Conservation (phyloP, 2,113 vertebrate species). For the Microcebus ravelobensis region DNA sequence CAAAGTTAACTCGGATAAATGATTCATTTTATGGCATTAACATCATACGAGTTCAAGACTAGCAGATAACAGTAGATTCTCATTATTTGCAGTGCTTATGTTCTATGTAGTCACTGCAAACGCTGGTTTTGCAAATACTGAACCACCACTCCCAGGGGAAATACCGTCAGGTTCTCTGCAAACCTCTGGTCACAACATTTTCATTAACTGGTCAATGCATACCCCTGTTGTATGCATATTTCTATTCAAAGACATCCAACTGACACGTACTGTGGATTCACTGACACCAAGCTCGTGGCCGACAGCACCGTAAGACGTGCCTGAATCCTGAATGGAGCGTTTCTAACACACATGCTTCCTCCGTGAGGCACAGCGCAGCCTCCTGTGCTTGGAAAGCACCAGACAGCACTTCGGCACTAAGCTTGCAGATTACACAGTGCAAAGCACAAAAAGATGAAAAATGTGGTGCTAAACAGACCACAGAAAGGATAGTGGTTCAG, state of each 20-base stretch:
- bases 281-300: not conserved
- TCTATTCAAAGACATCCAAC: not conserved
- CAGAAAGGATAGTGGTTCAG: not conserved
- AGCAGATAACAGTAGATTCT: not conserved
- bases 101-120: not conserved
- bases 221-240: not conserved
- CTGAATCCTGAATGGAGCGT: too few relatives aligned
- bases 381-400: not conserved
- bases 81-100: not conserved
- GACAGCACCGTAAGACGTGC: not conserved
- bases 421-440: not conserved
- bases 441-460: not conserved
- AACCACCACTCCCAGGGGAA: not conserved
- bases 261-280: rapidly evolving
- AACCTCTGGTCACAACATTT: not conserved
- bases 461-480: not conserved
- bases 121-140: rapidly evolving
- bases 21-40: not conserved
- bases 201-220: not conserved
- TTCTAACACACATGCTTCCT: not conserved
- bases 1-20: not conserved
- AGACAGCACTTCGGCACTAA: not conserved
- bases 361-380: not conserved
- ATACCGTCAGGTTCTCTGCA: not conserved
- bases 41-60: not conserved